phyloP scores from a whole-genome alignment of 1,140 invertebrate genomes.

The Drosophila carrolli region DNA sequence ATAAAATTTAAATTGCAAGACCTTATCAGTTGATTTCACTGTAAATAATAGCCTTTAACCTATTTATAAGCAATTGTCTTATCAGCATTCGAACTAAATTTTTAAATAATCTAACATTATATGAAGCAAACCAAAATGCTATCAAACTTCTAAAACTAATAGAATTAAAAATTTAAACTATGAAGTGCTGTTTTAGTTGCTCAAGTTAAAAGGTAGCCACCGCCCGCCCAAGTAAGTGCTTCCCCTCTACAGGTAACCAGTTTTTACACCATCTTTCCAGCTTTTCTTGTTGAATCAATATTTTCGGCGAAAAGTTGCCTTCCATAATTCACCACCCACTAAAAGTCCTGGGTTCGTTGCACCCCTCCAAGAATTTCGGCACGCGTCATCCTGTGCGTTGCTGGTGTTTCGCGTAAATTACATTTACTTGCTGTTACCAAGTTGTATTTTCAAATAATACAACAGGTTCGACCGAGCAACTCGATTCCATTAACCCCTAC shows the following conservation, averaged over 20 bases:
- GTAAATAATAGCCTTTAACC: not conserved
- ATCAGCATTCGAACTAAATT: too few relatives aligned
- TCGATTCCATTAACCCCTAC: slow-evolving; percentile 56
- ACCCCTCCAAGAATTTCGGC: slow-evolving; percentile 26
- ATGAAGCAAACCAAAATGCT: too few relatives aligned
- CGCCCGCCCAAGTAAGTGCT: not conserved
- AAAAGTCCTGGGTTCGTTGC: slow-evolving; percentile 26
- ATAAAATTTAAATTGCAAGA: not conserved
- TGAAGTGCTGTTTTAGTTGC: too few relatives aligned
- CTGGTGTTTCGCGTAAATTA: slow-evolving; percentile 35
- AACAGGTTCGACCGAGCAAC: slow-evolving; percentile 55
- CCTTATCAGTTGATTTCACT: not conserved
- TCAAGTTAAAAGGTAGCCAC: not conserved
- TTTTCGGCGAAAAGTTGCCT: slow-evolving; percentile 8
- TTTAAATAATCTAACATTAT: too few relatives aligned
- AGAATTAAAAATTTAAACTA: too few relatives aligned
- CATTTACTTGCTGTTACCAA: slow-evolving; percentile 41
- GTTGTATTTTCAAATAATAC: slow-evolving; percentile 46
- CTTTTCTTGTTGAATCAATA: slow-evolving; percentile 48
- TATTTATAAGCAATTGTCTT: too few relatives aligned
- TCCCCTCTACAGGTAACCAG: not conserved
- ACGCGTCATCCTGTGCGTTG: slow-evolving; percentile 28
- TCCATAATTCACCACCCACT: slow-evolving; percentile 19
- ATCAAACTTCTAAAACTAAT: too few relatives aligned
- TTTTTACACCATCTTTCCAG: slow-evolving; percentile 5